phyloP scores from a whole-genome alignment of 2,113 vertebrate genomes.

The Equus przewalskii region DNA sequence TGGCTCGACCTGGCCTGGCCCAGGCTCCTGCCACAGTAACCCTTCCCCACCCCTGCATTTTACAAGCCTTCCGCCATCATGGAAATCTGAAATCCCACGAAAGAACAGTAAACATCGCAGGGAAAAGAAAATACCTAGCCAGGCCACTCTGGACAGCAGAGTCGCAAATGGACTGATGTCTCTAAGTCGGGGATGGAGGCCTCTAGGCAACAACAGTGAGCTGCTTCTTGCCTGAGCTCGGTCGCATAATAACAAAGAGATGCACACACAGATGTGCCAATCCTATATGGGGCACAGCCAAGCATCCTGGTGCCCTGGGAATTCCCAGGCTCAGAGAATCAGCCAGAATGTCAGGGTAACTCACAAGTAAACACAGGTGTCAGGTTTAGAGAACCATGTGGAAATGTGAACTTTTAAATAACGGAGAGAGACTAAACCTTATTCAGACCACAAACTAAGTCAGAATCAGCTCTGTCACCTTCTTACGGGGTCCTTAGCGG shows the following conservation, averaged over 20 bases:
- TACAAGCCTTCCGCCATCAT: slow-evolving; percentile 85
- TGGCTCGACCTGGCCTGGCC: slow-evolving; percentile 76
- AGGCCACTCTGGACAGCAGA: slow-evolving; percentile 76
- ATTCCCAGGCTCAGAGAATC: slow-evolving; percentile 66
- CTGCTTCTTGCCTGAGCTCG: slow-evolving; percentile 17
- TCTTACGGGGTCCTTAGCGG: neutral
- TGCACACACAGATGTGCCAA: neutral
- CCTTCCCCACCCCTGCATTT: slow-evolving; percentile 78
- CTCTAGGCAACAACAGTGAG: neutral
- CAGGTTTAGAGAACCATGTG: slow-evolving; percentile 58
- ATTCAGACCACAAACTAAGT: slow-evolving; percentile 48
- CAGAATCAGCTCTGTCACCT: slow-evolving; percentile 51
- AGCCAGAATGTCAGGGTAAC: slow-evolving; percentile 49
- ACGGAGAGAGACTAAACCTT: slow-evolving; percentile 40
- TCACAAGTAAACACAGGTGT: slow-evolving; percentile 71
- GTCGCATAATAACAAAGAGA: slow-evolving; percentile 40
- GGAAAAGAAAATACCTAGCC: slow-evolving; percentile 79
- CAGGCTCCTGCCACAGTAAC: slow-evolving; percentile 16
- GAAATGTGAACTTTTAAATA: slow-evolving; percentile 68
- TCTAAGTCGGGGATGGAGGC: slow-evolving; percentile 50
- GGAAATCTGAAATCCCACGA: slow-evolving; percentile 91
- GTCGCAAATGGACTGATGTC: slow-evolving; percentile 64
- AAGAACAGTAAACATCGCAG: slow-evolving; percentile 92
- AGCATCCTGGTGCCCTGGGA: slow-evolving; percentile 47
- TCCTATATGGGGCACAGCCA: slow-evolving; percentile 39